These are phyloP conservation scores for Huso huso DNA, from an alignment of 2,797 vertebrate species.

Conservation along the genomic window DNA sequence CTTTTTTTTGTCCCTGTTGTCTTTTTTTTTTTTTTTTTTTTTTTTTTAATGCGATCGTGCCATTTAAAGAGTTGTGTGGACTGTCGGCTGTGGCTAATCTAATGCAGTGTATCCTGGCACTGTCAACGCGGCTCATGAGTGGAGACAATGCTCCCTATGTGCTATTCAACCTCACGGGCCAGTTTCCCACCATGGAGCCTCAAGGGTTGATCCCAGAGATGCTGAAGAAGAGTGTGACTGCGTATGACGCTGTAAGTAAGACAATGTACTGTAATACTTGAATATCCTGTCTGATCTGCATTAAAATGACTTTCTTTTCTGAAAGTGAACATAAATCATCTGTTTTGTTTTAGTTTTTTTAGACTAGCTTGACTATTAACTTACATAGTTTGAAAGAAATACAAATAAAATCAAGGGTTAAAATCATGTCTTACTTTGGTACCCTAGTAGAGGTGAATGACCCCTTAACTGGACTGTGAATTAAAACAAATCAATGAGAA, in stretches of 20 bases:
- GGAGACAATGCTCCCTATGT: conserved; percentile 73
- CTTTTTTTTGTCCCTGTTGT: neutral
- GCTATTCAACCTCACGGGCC: conserved; percentile 75
- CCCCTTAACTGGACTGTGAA: too few species aligned
- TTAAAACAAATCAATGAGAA: too few species aligned
- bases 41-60: conserved; percentile 67
- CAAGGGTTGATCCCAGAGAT: conserved; percentile 87
- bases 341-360: too few species aligned
- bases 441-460: too few species aligned
- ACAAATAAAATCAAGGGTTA: too few species aligned
- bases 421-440: too few species aligned
- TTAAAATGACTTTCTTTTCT: too few species aligned
- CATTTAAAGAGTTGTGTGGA: conserved; percentile 88
- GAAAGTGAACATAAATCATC: too few species aligned
- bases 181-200: conserved; percentile 79
- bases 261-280: neutral
- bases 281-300: too few species aligned
- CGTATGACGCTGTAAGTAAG: conserved; percentile 76
- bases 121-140: conserved; percentile 74
- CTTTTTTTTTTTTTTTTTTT: conserved; percentile 34
- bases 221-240: conserved; percentile 77
- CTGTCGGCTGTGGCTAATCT: conserved; percentile 87
- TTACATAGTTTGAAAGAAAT: too few species aligned
- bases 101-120: conserved; percentile 86
- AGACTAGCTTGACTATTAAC: too few species aligned